A percentile compares a stretch with the other conserved stretches of the same genome.
These are phyloP conservation scores for Troglohyphantes excavatus DNA, from an alignment of 2,888 invertebrate genomes.

Conservation along the genomic window DNA sequence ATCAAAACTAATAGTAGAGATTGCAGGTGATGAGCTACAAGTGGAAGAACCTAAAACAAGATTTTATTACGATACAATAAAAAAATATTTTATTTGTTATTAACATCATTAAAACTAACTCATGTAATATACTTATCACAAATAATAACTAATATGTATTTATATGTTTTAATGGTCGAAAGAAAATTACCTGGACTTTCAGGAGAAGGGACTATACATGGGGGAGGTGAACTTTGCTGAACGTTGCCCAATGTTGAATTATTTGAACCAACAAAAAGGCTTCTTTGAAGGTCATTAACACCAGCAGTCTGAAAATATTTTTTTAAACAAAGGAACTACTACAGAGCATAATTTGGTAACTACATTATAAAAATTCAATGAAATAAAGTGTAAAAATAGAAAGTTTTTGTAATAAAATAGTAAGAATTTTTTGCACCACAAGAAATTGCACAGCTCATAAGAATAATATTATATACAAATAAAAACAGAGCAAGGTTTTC, in stretches of 20 bases:
- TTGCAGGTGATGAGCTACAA: constrained; percentile 73
- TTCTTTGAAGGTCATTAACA: constrained; percentile 81
- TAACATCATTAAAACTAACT: too few relatives aligned
- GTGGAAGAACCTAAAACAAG: constrained; percentile 69
- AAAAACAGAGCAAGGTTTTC: too few relatives aligned
- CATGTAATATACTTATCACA: too few relatives aligned
- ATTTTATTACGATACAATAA: background rate
- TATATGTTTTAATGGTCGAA: background rate
- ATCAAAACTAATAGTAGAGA: constrained; percentile 62
- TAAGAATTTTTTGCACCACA: too few relatives aligned
- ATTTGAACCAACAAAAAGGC: constrained; percentile 81
- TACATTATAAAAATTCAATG: too few relatives aligned
- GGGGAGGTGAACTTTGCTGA: constrained; percentile 59
- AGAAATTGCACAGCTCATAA: too few relatives aligned
- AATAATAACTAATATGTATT: too few relatives aligned
- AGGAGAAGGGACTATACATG: constrained; percentile 70
- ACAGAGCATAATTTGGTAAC: too few relatives aligned
- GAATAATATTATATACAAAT: too few relatives aligned
- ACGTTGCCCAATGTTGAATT: constrained; percentile 81
- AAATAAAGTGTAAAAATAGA: too few relatives aligned
- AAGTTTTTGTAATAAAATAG: too few relatives aligned
- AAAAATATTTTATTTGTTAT: too few relatives aligned
- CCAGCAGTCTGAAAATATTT: constrained; percentile 55
- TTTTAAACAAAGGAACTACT: background rate
- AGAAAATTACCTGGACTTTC: constrained; percentile 65